Evolutionary conservation across 2,113 vertebrate species (phyloP), one percentile per base, ranked within the genome.

Genomic region (Pelobates fuscus): DNA sequence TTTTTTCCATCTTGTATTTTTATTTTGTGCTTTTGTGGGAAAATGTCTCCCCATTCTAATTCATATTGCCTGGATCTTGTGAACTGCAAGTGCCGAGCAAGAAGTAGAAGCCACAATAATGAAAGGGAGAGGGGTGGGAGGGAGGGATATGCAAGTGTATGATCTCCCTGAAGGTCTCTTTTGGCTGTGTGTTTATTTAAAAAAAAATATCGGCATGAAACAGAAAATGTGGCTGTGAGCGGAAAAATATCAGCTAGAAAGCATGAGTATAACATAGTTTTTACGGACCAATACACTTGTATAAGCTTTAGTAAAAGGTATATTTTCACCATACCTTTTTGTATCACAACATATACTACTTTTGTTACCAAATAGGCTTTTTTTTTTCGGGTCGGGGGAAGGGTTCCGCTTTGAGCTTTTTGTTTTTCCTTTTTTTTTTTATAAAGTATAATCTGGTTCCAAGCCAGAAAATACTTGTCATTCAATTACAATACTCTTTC

Each of bases 251-350:
- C 82, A 87, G 82, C 85, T 90, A 90, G 89, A 93, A 94, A 91
- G 89, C 88, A 85, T 86, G 89, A 92, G 93, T 86, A 88, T 93
- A 89, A 94, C 90, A 85, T 96, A 93, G 93, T 96, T 98, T 97
- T 94, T 95, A 96, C 92, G 97, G 97, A 99, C 96, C 96, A 98
- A 98, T 93, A 92, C 94, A 94, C 93, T 95, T 95, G 92, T 94
- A 93, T 96, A 98, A 98, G 95, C 95, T 99, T 99, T 98, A 98
- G 96, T 94, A 94, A 97, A 90, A 98, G 97, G 97, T 98, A 98
- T 96, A 95, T 94, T 96, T 97, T 96, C 95, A 95, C 93, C 94
- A 96, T 94, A 93, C 94, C 94, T 96, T 95, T 93, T 97, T 97
- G 92, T 96, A 95, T 94, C 93, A 91, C 88, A 91, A 92, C 94